Percentiles rank a stretch among this genome's conserved stretches.
Conservation (phyloP, 2,888 invertebrate species). For the Lasioglossum figueresi region DNA sequence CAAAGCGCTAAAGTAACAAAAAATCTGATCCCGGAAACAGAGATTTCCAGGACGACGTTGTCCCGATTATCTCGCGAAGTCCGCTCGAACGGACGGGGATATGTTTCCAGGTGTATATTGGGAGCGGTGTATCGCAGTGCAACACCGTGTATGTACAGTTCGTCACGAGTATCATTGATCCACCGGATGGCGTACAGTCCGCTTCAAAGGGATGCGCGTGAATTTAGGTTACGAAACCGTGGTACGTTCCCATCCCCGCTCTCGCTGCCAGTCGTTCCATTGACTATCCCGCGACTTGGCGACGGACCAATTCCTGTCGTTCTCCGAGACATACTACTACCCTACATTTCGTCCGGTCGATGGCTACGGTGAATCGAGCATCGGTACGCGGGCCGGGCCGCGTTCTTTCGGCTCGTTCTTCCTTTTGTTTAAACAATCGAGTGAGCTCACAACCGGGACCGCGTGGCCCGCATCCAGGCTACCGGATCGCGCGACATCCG, state of each 20-base stretch:
- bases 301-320: constrained; percentile 66
- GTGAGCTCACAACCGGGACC: background rate
- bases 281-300: constrained; percentile 73
- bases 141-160: constrained; percentile 50
- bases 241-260: constrained; percentile 42
- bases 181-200: constrained; percentile 46
- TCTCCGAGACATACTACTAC: constrained; percentile 52
- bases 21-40: background rate
- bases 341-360: constrained; percentile 42
- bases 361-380: constrained; percentile 38
- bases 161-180: constrained; percentile 62
- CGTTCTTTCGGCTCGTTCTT: background rate
- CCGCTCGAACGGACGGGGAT: background rate
- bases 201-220: constrained; percentile 52
- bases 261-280: constrained; percentile 44
- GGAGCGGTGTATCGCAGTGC: constrained; percentile 23
- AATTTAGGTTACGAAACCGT: constrained; percentile 64
- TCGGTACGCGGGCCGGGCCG: background rate
- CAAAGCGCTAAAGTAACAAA: background rate
- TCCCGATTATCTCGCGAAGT: constrained; percentile 20
- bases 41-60: background rate
- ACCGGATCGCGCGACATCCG: background rate
- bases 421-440: constrained; percentile 39
- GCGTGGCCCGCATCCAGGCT: background rate
- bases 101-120: constrained; percentile 9